A percentile compares a stretch with the other conserved stretches of the same genome.
These are phyloP conservation scores for Pseudomyrmex flavicornis DNA, from an alignment of 1,140 invertebrate species.

Conservation along the genomic window DNA sequence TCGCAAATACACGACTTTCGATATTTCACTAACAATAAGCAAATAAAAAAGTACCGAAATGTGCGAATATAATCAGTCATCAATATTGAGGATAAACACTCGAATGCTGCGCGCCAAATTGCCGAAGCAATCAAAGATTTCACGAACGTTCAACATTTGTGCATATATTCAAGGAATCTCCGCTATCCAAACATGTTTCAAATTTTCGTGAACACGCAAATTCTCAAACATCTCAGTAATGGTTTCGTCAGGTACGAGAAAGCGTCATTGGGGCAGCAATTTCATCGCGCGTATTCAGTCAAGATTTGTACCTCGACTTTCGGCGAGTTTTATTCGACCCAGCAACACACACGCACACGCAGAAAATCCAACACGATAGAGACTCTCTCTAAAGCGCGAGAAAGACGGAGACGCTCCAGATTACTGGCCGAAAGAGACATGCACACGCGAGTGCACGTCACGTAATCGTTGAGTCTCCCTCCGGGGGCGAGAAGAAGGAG, in stretches of 20 bases:
- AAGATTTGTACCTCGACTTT: conserved; percentile 43
- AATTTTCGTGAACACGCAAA: conserved; percentile 34
- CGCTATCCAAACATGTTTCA: conserved; percentile 37
- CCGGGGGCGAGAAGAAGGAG: conserved; percentile 45
- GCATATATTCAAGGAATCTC: conserved; percentile 14
- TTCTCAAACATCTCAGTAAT: conserved; percentile 30
- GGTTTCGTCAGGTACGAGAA: conserved; percentile 23
- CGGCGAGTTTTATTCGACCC: conserved; percentile 35
- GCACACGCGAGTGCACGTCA: conserved; percentile 36
- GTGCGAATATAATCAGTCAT: conserved; percentile 5
- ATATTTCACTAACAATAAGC: not conserved
- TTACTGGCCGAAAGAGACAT: conserved; percentile 31
- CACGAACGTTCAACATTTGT: not conserved
- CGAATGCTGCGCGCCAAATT: conserved; percentile 11
- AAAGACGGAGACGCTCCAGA: conserved; percentile 21
- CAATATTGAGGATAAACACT: conserved; percentile 23
- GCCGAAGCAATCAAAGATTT: conserved; percentile 3
- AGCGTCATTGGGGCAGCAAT: conserved; percentile 22
- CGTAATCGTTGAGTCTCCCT: conserved; percentile 33
- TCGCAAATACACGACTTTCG: not conserved
- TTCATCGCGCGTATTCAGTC: conserved; percentile 34
- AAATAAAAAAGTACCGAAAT: not conserved
- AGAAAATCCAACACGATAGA: conserved; percentile 30
- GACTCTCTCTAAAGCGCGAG: not conserved
- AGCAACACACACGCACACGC: not conserved